These are phyloP conservation scores for Hydractinia symbiolongicarpus DNA, from an alignment of 30 jellyfish, hydroid and myxozoan species.

Conservation along the genomic window DNA sequence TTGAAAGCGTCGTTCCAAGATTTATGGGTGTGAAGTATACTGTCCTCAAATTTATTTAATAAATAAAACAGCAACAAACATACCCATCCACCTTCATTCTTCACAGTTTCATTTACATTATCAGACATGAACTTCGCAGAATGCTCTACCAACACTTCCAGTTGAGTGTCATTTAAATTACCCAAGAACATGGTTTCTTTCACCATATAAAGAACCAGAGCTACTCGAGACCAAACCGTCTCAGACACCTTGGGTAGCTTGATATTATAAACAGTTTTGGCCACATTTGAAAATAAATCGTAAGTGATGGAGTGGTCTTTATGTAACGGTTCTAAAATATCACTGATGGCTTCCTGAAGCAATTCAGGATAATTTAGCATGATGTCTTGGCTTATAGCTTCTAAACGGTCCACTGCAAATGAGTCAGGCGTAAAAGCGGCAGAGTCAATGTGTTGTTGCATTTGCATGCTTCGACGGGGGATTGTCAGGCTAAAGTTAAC, in stretches of 20 bases:
- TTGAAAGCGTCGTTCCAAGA: too few species aligned
- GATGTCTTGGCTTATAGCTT: constrained; percentile 62
- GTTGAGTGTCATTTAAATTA: constrained; percentile 59
- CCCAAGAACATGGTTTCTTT: constrained; percentile 72
- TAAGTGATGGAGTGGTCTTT: constrained; percentile 43
- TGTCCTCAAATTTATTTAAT: too few species aligned
- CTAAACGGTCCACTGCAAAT: constrained; percentile 53
- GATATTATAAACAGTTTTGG: constrained; percentile 59
- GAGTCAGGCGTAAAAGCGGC: constrained; percentile 52
- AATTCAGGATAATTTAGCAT: constrained; percentile 74
- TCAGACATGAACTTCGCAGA: constrained; percentile 75
- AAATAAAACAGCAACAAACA: constrained; percentile 5
- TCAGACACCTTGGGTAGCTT: constrained; percentile 65
- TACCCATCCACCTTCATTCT: constrained; percentile 81
- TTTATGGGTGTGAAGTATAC: too few species aligned
- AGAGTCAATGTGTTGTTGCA: neutral
- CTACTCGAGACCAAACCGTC: constrained; percentile 66
- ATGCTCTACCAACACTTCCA: constrained; percentile 79
- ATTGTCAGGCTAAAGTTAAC: neutral
- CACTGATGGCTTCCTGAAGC: constrained; percentile 54
- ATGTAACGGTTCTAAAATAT: constrained; percentile 61
- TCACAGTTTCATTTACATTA: constrained; percentile 49
- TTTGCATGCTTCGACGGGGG: constrained; percentile 15
- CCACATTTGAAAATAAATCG: constrained; percentile 67
- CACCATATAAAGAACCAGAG: constrained; percentile 67